Conservation (phyloP, 2,888 invertebrate species). For the Troides oblongomaculatus region DNA sequence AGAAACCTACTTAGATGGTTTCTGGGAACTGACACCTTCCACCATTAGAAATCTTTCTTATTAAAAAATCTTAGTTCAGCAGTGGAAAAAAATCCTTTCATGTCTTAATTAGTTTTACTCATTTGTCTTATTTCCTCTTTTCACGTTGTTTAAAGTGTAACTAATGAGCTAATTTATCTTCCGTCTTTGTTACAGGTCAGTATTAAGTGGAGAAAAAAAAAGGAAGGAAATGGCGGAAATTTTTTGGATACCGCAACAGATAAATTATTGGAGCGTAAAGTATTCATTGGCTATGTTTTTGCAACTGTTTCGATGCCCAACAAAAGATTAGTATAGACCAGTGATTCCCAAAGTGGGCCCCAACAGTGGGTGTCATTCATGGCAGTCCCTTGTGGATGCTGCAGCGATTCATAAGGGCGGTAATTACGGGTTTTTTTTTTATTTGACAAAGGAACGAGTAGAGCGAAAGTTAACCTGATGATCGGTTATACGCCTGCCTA, state of each 20-base stretch:
- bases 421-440: too few species aligned
- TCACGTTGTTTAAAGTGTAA: background rate
- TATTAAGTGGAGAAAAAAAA: conserved; percentile 7
- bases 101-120: conserved; percentile 12
- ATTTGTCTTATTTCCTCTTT: conserved; percentile 12
- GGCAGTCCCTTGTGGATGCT: too few species aligned
- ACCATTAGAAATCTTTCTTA: background rate
- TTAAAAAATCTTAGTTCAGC: background rate
- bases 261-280: conserved; percentile 26
- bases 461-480: too few species aligned
- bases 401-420: too few species aligned
- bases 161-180: conserved; percentile 23
- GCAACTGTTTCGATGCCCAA: conserved; percentile 12
- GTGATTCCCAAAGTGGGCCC: too few species aligned
- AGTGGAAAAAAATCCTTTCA: background rate
- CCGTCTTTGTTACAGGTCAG: conserved; percentile 28
- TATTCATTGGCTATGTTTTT: conserved; percentile 20
- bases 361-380: too few species aligned
- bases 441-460: too few species aligned
- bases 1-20: too few species aligned
- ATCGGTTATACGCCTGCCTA: too few species aligned
- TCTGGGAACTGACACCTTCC: background rate
- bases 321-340: conserved; percentile 26
- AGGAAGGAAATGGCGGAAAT: conserved; percentile 6
- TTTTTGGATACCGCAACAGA: conserved; percentile 17